Evolutionary conservation across 2,797 vertebrate genomes (phyloP), one percentile per base, ranked within the genome.

Genomic region (Acanthornis magna): DNA sequence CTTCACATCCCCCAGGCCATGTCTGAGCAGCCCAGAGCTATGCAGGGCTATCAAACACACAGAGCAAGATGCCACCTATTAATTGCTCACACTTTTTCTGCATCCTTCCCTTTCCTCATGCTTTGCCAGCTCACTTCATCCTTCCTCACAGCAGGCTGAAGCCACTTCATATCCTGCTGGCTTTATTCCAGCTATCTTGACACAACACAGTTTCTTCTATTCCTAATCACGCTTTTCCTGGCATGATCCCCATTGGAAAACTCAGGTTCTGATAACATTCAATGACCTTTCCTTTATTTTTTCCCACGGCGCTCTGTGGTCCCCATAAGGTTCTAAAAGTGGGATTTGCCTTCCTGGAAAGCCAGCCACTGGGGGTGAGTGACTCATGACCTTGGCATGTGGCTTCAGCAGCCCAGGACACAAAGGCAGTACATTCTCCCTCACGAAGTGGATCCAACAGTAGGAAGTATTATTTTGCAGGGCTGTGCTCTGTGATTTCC

Each of bases 261-360:
- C 77, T 92, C 83, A 81, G 82, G 57, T 85, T 85, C 95, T 91
- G 91, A 95, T 96, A 97, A 89, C 36, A 74, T 80, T 81, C 0
- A 2, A 71, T 91, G 94, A 87, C 90, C 83, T 97, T 92, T 92
- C 79, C 66, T 94, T 96, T 92, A 95, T 94, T 91, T 94, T 95
- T 97, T 97, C 95, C 95, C 67, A 82, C 0, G 0, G 58, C 1
- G 0, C 81, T 91, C 71, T 95, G 87, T 0, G 0, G 91, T n/a
- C 86, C 58, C 90, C 45, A 17, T 47, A 27, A 95, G 63, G 45
- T 87, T 95, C 93, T 94, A 95, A 96, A 96, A 89, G 51, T 93
- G 94, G 91, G 91, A 93, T 94, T 91, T 87, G 91, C 80, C 91
- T 97, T 96, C 96, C 94, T 97, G 96, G 95, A 97, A 95, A 97